Percentiles rank a stretch among this genome's conserved stretches.
phyloP scores from a whole-genome alignment of 2,888 invertebrate genomes.

The Nymphalis polychloros region DNA sequence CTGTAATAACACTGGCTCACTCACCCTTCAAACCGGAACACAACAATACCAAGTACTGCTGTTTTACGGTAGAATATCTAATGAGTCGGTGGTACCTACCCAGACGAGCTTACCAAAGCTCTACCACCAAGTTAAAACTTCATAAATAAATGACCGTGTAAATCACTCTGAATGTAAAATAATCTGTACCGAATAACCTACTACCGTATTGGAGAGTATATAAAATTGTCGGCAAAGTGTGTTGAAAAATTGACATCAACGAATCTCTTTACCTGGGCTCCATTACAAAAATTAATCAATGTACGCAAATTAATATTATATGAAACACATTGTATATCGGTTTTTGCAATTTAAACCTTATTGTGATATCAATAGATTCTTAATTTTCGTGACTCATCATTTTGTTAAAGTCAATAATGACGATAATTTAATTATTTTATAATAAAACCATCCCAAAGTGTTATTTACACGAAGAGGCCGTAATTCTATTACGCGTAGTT shows the following conservation, averaged over 20 bases:
- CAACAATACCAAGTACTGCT: too few relatives aligned
- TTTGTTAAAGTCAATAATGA: not conserved
- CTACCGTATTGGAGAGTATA: conserved; percentile 21
- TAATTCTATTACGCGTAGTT: too few relatives aligned
- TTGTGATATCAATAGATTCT: not conserved
- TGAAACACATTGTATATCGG: not conserved
- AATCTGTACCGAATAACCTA: conserved; percentile 13
- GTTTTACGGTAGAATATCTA: too few relatives aligned
- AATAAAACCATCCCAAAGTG: not conserved
- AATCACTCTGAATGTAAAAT: not conserved
- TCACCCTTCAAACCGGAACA: too few relatives aligned
- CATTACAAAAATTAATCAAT: conserved; percentile 36
- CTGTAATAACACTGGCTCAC: too few relatives aligned
- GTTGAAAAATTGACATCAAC: conserved; percentile 32
- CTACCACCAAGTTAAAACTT: too few relatives aligned
- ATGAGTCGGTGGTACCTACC: too few relatives aligned
- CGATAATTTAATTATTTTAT: conserved; percentile 4
- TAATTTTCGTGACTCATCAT: not conserved
- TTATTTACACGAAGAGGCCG: not conserved
- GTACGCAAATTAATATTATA: conserved; percentile 11
- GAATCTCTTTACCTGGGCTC: conserved; percentile 27
- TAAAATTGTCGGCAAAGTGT: conserved; percentile 33
- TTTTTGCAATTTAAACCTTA: not conserved
- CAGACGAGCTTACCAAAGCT: too few relatives aligned
- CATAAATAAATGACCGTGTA: too few relatives aligned